Base-by-base conservation (phyloP, 2,888 invertebrate species). In the Catocala nupta region DNA sequence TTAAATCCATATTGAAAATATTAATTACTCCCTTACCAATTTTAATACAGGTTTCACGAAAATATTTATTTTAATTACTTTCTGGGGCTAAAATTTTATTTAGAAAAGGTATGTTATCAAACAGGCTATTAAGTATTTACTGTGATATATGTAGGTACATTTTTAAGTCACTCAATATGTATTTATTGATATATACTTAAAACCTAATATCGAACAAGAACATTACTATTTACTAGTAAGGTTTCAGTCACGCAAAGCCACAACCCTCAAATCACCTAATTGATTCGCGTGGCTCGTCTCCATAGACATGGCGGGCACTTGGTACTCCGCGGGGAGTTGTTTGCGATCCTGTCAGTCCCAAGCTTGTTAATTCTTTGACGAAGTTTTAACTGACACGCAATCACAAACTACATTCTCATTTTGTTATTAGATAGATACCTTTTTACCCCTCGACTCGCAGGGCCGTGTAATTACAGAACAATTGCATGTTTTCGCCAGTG, bases 261-360 rank as follows among this genome's bases (percentile, higher is more conserved):
- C 80, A 80, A 77, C 83, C 81, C 83, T 88, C 87, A 84, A 87
- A 88, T 89, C 81, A 86, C 82, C 83, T 88, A 89, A 89, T 89
- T 88, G 89, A 86, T 85, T 88, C 78, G 83, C 83, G 83, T 87
- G 83, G 83, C 74, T 75, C 70, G 77, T 77, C 78, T 83, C 77
- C 80, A 81, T 75, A 83, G 78, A 69, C 68, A 61, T 77, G 71
- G 68, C 71, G 67, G 69, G 69, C 68, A 72, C 76, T 78, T 63
- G 60, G 63, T 59, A 68, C 62, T 73, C 84, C 80, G 55, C 52
- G 47, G 84, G 86, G 84, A 84, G 68, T 75, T 79, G 73, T 80
- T 78, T 72, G 81, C 81, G 73, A 85, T 81, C 71, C 73, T 79
- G 80, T 77, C 80, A 79, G 71, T 68, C 75, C 74, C 70, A 61